These are phyloP conservation scores for Macrobrachium nipponense DNA, from an alignment of 1,140 invertebrate species.

Conservation along the genomic window DNA sequence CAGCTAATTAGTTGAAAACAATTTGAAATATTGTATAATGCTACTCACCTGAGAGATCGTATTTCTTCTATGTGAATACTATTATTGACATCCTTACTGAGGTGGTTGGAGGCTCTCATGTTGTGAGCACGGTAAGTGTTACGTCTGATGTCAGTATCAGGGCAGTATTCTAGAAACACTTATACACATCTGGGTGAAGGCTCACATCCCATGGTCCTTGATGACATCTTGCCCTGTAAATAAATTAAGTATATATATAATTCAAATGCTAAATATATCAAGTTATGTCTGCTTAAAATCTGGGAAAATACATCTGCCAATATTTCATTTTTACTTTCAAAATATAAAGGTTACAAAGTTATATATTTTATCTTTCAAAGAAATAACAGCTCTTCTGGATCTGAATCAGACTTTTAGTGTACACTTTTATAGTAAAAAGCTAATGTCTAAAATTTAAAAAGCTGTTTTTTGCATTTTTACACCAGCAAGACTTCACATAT, in stretches of 20 bases:
- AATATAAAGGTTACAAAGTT: no score
- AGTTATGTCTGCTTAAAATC: background rate
- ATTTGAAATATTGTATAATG: no score
- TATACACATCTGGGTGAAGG: slow-evolving; percentile 78
- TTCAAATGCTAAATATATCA: background rate
- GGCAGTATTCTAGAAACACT: slow-evolving; percentile 85
- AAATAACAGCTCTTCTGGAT: no score
- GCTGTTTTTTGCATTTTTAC: no score
- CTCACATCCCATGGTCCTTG: slow-evolving; percentile 83
- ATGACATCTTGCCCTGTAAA: slow-evolving; percentile 17
- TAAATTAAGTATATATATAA: background rate
- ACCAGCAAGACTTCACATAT: no score
- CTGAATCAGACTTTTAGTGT: no score
- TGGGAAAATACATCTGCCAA: no score
- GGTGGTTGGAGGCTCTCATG: slow-evolving; percentile 75
- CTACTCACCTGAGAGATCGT: slow-evolving; percentile 71
- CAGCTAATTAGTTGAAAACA: no score
- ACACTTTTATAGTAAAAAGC: no score
- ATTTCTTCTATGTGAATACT: slow-evolving; percentile 84
- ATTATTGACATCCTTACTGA: slow-evolving; percentile 78
- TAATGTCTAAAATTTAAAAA: no score
- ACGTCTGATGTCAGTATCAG: slow-evolving; percentile 80
- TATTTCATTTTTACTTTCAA: no score
- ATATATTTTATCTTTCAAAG: no score
- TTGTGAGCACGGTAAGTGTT: slow-evolving; percentile 85